Percentiles rank a stretch among this genome's conserved stretches.
These are phyloP conservation scores for Chanos chanos DNA, from an alignment of 2,797 vertebrate genomes.

Conservation along the genomic window DNA sequence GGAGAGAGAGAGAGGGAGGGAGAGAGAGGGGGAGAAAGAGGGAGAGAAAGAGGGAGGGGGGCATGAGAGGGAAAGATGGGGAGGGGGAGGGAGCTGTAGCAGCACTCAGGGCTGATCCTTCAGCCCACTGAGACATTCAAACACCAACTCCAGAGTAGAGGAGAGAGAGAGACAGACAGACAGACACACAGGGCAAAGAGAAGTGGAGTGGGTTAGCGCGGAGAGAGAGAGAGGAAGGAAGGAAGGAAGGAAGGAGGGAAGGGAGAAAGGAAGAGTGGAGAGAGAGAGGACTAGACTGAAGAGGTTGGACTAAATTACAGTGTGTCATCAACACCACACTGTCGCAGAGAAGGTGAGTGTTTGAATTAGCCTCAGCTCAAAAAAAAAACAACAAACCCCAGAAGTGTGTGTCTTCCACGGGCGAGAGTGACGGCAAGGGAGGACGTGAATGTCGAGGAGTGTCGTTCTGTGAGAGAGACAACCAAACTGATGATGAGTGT, in stretches of 20 bases:
- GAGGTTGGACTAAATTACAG: conserved; percentile 3
- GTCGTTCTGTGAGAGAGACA: neutral
- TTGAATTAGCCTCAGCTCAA: too few relatives aligned
- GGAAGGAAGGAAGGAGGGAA: neutral
- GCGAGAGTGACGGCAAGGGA: neutral
- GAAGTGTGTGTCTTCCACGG: too few relatives aligned
- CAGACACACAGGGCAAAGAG: neutral
- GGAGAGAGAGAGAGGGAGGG: neutral
- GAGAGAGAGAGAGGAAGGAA: neutral
- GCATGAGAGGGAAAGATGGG: neutral
- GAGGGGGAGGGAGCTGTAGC: conserved; percentile 4
- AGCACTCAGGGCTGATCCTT: conserved; percentile 12
- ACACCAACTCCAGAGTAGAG: neutral
- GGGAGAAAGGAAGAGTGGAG: neutral
- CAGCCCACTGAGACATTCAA: neutral
- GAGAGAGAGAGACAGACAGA: neutral
- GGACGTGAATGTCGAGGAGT: neutral
- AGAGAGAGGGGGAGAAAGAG: neutral
- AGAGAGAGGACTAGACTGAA: neutral
- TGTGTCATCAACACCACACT: too few relatives aligned
- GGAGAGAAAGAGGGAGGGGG: neutral
- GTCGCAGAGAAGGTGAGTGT: too few relatives aligned
- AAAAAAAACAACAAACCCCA: too few relatives aligned
- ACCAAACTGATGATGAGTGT: neutral
- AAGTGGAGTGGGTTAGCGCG: neutral